A percentile compares a stretch with the other conserved stretches of the same genome.
Conservation (phyloP, 2,797 vertebrate species). For the Ptychadena robeensis region DNA sequence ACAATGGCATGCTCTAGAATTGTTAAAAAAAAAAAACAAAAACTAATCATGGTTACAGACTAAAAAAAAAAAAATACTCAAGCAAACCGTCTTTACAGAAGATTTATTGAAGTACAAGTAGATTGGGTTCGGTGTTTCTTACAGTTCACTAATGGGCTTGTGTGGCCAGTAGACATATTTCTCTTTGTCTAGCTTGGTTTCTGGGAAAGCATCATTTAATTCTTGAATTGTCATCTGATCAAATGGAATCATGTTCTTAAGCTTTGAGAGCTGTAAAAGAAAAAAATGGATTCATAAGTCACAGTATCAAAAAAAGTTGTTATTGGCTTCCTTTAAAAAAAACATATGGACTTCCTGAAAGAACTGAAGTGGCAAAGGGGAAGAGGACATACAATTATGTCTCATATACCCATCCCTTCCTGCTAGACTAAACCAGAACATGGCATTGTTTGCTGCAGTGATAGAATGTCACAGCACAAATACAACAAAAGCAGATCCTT, state of each 20-base stretch:
- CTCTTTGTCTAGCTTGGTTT: slow-evolving; percentile 86
- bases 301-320: no score
- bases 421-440: no score
- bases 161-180: slow-evolving; percentile 93
- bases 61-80: slow-evolving; percentile 69
- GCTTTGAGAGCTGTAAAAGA: slow-evolving; percentile 76
- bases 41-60: not conserved
- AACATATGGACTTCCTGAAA: no score
- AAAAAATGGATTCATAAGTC: slow-evolving; percentile 11
- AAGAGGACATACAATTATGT: no score
- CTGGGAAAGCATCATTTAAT: slow-evolving; percentile 81
- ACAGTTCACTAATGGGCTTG: slow-evolving; percentile 85
- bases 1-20: no score
- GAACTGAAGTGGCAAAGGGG: no score
- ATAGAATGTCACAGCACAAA: no score
- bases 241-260: slow-evolving; percentile 87
- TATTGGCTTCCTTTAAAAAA: no score
- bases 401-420: no score
- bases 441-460: no score
- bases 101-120: slow-evolving; percentile 23
- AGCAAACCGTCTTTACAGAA: slow-evolving; percentile 6
- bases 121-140: slow-evolving; percentile 45
- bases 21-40: no score
- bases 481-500: no score
- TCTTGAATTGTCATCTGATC: slow-evolving; percentile 89